Evolutionary conservation across 2,797 vertebrate genomes (phyloP).

Genomic region (Poeciliopsis presidionis): DNA sequence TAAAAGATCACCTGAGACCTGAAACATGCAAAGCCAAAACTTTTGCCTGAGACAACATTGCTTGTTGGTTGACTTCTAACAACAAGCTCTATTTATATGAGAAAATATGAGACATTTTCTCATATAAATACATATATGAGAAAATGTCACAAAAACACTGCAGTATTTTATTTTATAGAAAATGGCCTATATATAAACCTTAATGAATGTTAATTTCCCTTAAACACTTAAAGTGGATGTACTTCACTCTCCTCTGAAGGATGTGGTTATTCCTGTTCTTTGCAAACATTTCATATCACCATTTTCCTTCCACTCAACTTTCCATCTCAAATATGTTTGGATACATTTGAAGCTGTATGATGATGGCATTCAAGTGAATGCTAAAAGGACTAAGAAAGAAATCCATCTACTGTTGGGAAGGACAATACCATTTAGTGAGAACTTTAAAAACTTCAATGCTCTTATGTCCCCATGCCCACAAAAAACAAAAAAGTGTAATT

Average conservation of each 20-base stretch:
- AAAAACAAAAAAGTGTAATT: neutral
- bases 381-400: neutral
- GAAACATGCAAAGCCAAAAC: neutral
- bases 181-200: neutral
- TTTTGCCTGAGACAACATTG: neutral
- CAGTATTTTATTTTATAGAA: neutral
- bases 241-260: neutral
- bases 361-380: neutral
- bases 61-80: neutral
- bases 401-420: neutral
- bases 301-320: neutral
- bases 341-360: neutral
- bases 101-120: no score
- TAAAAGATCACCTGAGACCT: neutral
- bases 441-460: neutral
- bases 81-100: no score
- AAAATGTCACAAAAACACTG: neutral
- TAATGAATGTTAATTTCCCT: neutral
- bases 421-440: neutral
- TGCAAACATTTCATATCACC: neutral
- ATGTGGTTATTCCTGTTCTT: neutral
- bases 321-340: neutral
- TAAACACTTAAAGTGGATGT: neutral
- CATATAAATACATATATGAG: neutral
- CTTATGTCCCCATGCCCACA: neutral